Base-by-base conservation (phyloP, 2,888 invertebrate genomes). In the Cerastis rubricosa region DNA sequence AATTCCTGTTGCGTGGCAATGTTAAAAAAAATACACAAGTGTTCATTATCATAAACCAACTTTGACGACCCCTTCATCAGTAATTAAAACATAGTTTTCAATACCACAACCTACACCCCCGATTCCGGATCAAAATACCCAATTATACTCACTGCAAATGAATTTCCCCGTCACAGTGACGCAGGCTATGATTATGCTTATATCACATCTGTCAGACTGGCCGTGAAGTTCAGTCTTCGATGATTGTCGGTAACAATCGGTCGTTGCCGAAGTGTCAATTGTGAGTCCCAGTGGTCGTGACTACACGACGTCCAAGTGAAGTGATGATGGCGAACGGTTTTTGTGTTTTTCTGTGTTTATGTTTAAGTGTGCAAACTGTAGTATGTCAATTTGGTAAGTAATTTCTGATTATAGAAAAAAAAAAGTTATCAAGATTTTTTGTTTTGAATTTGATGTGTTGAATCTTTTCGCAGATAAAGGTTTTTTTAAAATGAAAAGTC, bases 381-480 rank as follows among this genome's bases (percentile, higher is more conserved):
- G 83, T 88, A 12, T 91, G 93, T 85, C 96, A 95, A 71, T 94
- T 93, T 63, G 94, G 96, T 95, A 59, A 95, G 95, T 93, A 7
- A 3, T 49, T 47, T 43, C 19, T 57, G 29, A 25, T 40, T 45
- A 45, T 22, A 35, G 12, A 9, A 0, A 8, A 17, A 47, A 47
- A 45, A 22, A 14, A 11, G 0, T 17, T 8, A 17, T 5, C 2
- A 7, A 12, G 0, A 8, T 57, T 75, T 75, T 74, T 49, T 61
- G 0, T 78, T 45, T 66, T 51, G 5, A 4, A 7, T 7, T 19
- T 29, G 2, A 17, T 22, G 19, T 0, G 19, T 57, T 35, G 12
- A 43, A 61, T 25, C 2, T 35, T 35, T 35, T 49, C 11, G 12
- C 2, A 29, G 14, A 29, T 22, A 35, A 22, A 14, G 35, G 9